Conservation (phyloP, 2,113 vertebrate genomes). For the Mystacornis crossleyi region DNA sequence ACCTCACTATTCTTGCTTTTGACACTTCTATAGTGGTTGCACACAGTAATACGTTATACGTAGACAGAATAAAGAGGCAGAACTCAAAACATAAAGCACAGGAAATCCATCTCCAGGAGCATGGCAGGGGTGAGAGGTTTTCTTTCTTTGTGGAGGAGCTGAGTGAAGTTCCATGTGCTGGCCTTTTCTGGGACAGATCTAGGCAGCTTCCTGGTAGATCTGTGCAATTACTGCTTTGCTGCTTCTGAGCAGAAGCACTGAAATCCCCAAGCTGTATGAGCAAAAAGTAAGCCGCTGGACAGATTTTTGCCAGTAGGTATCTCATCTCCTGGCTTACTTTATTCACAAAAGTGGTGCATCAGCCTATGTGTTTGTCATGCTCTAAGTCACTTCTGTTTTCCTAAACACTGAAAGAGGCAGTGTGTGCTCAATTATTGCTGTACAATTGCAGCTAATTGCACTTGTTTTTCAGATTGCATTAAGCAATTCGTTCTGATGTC, state of each 20-base stretch:
- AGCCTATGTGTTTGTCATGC: background rate
- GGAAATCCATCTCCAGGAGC: background rate
- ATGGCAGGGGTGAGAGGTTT: background rate
- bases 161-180: fast-evolving
- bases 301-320: background rate
- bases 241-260: background rate
- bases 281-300: background rate
- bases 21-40: background rate
- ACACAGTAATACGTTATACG: background rate
- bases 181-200: background rate
- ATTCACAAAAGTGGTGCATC: background rate
- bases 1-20: background rate
- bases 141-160: background rate
- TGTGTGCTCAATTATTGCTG: background rate
- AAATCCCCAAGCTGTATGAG: background rate
- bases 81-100: background rate
- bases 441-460: background rate
- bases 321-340: background rate
- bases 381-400: background rate
- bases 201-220: background rate
- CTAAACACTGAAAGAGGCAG: background rate
- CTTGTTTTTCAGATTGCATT: background rate
- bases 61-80: background rate
- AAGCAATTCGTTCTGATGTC: background rate
- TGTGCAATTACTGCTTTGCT: background rate